These are phyloP conservation scores for Frieseomelitta varia DNA, from an alignment of 1,140 invertebrate species.

Conservation along the genomic window DNA sequence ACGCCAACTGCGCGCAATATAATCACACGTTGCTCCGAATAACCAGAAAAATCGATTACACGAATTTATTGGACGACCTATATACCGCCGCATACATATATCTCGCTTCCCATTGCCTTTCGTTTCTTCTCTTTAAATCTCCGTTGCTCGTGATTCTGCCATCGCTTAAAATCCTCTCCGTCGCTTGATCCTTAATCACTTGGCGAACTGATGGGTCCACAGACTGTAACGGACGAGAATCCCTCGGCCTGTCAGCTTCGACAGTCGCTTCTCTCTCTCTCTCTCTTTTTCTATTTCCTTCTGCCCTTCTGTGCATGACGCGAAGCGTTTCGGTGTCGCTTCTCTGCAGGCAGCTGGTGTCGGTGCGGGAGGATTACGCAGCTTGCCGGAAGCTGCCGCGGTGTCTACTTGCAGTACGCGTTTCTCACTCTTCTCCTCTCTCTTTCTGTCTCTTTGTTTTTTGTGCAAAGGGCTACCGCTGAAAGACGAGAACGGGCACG, in stretches of 20 bases:
- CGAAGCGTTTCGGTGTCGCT: constrained; percentile 16
- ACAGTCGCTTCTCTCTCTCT: neutral
- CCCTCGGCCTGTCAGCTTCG: neutral
- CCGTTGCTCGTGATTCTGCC: neutral
- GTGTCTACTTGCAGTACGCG: constrained; percentile 24
- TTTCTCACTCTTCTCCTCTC: constrained; percentile 70
- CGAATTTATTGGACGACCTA: neutral
- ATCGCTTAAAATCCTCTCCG: neutral
- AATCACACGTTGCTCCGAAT: neutral
- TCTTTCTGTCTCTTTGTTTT: constrained; percentile 73
- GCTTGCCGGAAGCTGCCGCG: constrained; percentile 23
- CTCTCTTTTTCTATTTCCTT: neutral
- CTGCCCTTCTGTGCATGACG: neutral
- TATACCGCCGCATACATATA: too few species aligned
- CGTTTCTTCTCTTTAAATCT: neutral
- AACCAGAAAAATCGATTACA: neutral
- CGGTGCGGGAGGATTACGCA: constrained; percentile 15
- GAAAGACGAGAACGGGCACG: constrained; percentile 87
- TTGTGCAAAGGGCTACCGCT: constrained; percentile 84
- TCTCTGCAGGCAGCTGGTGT: constrained; percentile 31
- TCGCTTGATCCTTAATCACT: neutral
- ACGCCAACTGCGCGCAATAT: too few species aligned
- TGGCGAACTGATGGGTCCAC: neutral
- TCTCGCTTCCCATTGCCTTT: neutral
- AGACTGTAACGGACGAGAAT: neutral